phyloP scores from a whole-genome alignment of 2,888 invertebrate species.

The Philereme vetulata region DNA sequence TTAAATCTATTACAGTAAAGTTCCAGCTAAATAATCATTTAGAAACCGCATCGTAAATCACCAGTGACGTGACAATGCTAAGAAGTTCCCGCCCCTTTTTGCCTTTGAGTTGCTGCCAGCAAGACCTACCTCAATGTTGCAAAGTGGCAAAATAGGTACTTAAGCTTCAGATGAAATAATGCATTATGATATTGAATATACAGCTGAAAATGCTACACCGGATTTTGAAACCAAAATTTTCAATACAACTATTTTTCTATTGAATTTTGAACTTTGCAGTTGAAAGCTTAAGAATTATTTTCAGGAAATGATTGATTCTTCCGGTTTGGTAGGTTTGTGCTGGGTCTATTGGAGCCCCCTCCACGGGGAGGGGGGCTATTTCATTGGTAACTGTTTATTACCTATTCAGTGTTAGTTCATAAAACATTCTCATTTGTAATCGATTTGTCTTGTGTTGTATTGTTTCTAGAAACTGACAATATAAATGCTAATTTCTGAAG shows the following conservation, averaged over 20 bases:
- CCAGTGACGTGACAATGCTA: slow-evolving; percentile 16
- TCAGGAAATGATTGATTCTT: slow-evolving; percentile 1
- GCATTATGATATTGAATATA: background rate
- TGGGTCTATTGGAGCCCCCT: background rate
- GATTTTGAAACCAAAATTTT: too few species aligned
- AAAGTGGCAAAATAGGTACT: background rate
- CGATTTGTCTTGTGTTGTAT: too few species aligned
- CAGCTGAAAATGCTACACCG: background rate
- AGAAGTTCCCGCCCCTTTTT: slow-evolving; percentile 7
- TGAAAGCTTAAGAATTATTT: background rate
- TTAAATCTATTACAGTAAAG: slow-evolving; percentile 4
- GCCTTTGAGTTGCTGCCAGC: slow-evolving; percentile 2
- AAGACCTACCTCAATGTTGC: slow-evolving; percentile 4
- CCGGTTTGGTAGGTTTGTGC: slow-evolving; percentile 3
- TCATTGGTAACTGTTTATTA: background rate
- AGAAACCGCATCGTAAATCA: slow-evolving; percentile 17
- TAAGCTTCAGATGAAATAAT: too few species aligned
- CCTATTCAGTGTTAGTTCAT: background rate
- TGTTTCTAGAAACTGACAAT: too few species aligned
- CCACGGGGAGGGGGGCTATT: slow-evolving; percentile 2
- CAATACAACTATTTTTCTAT: background rate
- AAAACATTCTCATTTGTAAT: too few species aligned
- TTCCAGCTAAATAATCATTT: slow-evolving; percentile 1
- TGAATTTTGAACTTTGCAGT: background rate
- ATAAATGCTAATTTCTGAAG: too few species aligned